Base-by-base conservation (phyloP, 1,140 invertebrate species). In the Mesaphorura yosii region DNA sequence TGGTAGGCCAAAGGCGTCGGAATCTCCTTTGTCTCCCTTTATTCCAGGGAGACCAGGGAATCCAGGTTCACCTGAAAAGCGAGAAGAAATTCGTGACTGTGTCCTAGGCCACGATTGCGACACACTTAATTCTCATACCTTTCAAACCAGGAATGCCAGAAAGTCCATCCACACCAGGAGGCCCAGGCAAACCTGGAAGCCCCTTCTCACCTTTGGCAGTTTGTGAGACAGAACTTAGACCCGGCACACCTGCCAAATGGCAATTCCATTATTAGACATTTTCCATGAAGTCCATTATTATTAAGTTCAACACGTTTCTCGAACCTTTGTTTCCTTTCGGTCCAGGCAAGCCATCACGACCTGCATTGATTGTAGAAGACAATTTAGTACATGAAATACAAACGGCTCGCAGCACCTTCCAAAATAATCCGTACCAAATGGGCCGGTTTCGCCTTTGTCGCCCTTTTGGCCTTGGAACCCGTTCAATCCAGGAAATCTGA, bases 401-500 rank as follows among this genome's bases (percentile, higher is more conserved):
- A 10, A 22, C 6, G 23, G 7, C 23, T 42, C 6, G 10, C 6
- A 42, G 17, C 7, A 6, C 23, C 10, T 10, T 10, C 6, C 17
- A 42, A 42, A 10, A 12, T 6, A n/a, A n/a, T n/a, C n/a, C n/a
- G n/a, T n/a, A n/a, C n/a, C n/a, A n/a, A n/a, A n/a, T n/a, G n/a
- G n/a, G n/a, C n/a, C n/a, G n/a, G n/a, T n/a, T 47, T 25, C 19
- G 29, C 51, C 50, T 48, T 38, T 51, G 12, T 51, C n/a, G 19
- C 53, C 53, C 14, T 48, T 37, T 4, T 17, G 48, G 3, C 53
- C 76, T 58, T 59, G 53, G 41, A 72, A 64, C 17, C 77, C 77
- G 25, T 75, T 71, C 26, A 52, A 63, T 27, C 84, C 84, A 19
- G 76, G 72, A 40, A 74, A 72, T 44, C 84, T 84, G 54, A n/a